Evolutionary conservation across 2,113 vertebrate genomes (phyloP).

Genomic region (Cathartes aura): DNA sequence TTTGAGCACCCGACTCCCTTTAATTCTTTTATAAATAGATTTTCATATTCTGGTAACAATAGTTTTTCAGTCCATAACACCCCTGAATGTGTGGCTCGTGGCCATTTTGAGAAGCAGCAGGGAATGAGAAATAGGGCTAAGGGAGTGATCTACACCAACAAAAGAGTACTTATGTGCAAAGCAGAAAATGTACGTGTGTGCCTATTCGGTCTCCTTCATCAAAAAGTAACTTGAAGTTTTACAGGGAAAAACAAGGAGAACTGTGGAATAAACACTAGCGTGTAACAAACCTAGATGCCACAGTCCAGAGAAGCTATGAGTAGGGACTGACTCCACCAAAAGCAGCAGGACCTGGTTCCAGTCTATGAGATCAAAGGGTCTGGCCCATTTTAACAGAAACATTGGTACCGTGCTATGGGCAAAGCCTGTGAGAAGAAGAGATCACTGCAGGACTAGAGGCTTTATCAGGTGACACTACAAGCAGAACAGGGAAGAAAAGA

Average conservation of each 20-base stretch:
- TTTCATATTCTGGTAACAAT: neutral
- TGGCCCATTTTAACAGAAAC: neutral
- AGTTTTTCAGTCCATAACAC: neutral
- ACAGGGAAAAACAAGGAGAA: neutral
- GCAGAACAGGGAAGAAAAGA: neutral
- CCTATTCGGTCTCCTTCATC: neutral
- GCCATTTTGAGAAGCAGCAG: neutral
- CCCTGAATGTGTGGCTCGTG: neutral
- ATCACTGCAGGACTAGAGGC: neutral
- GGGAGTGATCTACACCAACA: neutral
- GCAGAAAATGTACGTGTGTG: accelerated
- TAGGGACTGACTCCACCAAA: neutral
- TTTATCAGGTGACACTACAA: neutral
- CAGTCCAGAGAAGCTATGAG: neutral
- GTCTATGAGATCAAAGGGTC: neutral
- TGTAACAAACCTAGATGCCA: neutral
- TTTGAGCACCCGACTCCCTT: neutral
- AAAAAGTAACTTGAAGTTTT: neutral
- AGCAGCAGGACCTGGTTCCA: neutral
- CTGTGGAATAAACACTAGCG: neutral
- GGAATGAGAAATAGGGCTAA: neutral
- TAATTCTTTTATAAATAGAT: conserved; percentile 18
- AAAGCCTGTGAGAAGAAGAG: neutral
- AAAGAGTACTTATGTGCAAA: neutral
- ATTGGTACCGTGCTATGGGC: accelerated